These are phyloP conservation scores for Podocnemis expansa DNA, from an alignment of 2,113 vertebrate genomes.

Conservation along the genomic window DNA sequence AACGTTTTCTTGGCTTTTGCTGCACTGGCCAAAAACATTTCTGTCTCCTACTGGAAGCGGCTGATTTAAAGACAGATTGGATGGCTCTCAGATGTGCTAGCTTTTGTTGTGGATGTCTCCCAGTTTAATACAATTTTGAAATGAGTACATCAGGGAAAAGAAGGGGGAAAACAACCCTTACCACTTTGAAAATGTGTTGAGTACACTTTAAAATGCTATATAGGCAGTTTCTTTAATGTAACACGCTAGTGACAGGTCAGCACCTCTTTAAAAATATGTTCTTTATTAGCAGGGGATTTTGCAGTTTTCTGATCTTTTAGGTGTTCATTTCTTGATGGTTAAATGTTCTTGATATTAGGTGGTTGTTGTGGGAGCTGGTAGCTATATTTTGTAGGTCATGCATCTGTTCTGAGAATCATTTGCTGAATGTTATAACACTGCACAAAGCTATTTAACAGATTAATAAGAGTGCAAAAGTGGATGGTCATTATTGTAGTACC, in stretches of 20 bases:
- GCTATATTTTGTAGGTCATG: not conserved
- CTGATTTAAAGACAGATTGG: not conserved
- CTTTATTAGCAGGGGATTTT: constrained; percentile 4
- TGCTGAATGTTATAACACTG: constrained; percentile 9
- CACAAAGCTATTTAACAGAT: not conserved
- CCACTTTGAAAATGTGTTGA: constrained; percentile 45
- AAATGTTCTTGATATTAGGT: not conserved
- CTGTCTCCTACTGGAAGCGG: not conserved
- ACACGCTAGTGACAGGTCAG: constrained; percentile 31
- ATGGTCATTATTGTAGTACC: not conserved
- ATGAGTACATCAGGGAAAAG: constrained; percentile 40
- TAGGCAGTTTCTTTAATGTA: not conserved
- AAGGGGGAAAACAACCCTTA: constrained; percentile 63
- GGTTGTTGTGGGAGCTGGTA: not conserved
- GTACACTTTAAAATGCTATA: constrained; percentile 57
- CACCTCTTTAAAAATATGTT: not conserved
- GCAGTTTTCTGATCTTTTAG: not conserved
- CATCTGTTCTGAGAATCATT: not conserved
- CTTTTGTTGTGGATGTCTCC: constrained; percentile 11
- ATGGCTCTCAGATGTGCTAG: not conserved
- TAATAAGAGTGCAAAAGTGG: not conserved
- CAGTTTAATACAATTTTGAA: constrained; percentile 49
- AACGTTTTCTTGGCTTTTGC: fast-evolving
- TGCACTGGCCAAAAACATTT: not conserved
- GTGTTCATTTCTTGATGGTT: constrained; percentile 5